Percentiles rank a stretch among this genome's conserved stretches.
These are phyloP conservation scores for Anhinga anhinga DNA, from an alignment of 2,113 vertebrate genomes.

Conservation along the genomic window DNA sequence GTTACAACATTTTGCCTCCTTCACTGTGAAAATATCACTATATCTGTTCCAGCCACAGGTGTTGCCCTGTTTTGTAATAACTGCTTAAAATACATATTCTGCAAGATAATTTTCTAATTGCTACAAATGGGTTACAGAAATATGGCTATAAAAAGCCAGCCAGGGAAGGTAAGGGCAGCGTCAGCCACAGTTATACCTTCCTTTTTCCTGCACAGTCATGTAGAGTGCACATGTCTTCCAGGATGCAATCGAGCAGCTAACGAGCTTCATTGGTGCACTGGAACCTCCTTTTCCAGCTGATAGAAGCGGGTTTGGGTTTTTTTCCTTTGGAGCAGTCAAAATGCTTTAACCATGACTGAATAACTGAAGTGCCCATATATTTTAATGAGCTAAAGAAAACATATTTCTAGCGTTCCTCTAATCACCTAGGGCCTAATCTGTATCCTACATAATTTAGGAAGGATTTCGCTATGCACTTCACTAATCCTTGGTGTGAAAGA, in stretches of 20 bases:
- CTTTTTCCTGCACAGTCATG: background rate
- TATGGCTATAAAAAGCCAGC: background rate
- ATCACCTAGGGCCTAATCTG: background rate
- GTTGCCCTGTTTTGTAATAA: background rate
- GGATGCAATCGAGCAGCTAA: background rate
- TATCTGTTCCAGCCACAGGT: background rate
- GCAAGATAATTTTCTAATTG: background rate
- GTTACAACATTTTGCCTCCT: background rate
- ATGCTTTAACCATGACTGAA: background rate
- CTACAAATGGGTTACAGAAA: background rate
- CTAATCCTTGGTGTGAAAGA: background rate
- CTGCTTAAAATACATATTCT: background rate
- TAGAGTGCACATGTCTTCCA: background rate
- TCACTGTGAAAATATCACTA: background rate
- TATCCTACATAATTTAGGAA: background rate
- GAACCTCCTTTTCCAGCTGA: background rate
- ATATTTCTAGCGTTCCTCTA: background rate
- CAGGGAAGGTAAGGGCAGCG: background rate
- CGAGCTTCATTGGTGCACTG: background rate
- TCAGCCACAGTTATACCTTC: background rate
- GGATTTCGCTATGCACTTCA: background rate
- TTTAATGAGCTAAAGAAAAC: background rate
- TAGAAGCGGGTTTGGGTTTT: background rate
- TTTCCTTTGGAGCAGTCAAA: background rate
- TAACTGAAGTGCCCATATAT: background rate